Evolutionary conservation across 2,797 vertebrate species (phyloP).

Genomic region (Hybognathus amarus): DNA sequence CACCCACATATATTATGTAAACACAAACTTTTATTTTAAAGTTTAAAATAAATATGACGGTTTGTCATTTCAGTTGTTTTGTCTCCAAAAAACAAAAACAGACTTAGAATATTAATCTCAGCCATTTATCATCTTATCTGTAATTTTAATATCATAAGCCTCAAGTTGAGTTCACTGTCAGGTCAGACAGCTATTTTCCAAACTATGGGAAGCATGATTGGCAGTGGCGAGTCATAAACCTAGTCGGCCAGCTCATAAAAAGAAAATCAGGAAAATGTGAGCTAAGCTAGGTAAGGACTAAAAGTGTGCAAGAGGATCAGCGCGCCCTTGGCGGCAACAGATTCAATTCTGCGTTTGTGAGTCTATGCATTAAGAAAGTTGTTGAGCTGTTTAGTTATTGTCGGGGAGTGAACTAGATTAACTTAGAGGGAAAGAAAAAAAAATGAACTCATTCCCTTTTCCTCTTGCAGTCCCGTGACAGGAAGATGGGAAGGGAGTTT

Average conservation of each 20-base stretch:
- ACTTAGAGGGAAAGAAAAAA: conserved; percentile 30
- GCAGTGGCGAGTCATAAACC: conserved; percentile 37
- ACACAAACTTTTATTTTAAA: no score
- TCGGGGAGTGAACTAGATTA: conserved; percentile 47
- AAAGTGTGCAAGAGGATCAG: conserved; percentile 48
- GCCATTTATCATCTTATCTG: background rate
- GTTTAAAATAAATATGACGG: no score
- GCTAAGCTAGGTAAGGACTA: conserved; percentile 49
- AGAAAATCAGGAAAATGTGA: conserved; percentile 57
- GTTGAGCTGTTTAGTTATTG: conserved; percentile 58
- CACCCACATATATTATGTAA: no score
- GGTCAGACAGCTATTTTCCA: conserved; percentile 8
- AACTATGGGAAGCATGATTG: conserved; percentile 52
- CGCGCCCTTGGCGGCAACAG: background rate
- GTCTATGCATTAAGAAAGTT: conserved; percentile 57
- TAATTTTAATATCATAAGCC: background rate
- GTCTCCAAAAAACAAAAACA: background rate
- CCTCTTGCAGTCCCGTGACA: conserved; percentile 30
- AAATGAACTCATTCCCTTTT: conserved; percentile 45
- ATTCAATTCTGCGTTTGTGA: conserved; percentile 34
- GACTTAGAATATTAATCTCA: background rate
- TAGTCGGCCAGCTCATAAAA: conserved; percentile 51
- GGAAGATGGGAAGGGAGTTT: conserved; percentile 16
- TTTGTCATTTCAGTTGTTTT: background rate
- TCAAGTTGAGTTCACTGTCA: conserved; percentile 11